These are phyloP conservation scores for Neelides sp. DNA, from an alignment of 1,140 invertebrate species.

Conservation along the genomic window DNA sequence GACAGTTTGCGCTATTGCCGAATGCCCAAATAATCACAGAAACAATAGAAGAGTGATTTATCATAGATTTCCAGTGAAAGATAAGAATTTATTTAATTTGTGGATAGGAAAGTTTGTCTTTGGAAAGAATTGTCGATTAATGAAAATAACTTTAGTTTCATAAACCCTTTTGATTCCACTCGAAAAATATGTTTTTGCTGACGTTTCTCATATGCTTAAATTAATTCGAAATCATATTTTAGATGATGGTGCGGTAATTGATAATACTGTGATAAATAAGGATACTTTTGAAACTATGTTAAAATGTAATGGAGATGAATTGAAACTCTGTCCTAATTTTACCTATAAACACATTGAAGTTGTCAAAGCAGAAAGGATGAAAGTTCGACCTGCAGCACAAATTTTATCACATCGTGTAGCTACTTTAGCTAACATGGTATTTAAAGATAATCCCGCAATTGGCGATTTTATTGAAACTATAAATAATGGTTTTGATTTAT, in stretches of 20 bases:
- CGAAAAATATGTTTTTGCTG: constrained; percentile 27
- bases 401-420: constrained; percentile 20
- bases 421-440: neutral
- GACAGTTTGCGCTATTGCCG: constrained; percentile 4
- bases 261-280: constrained; percentile 8
- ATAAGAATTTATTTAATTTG: neutral
- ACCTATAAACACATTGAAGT: constrained; percentile 2
- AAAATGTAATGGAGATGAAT: constrained; percentile 9
- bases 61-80: constrained; percentile 16
- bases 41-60: neutral
- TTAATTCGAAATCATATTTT: constrained; percentile 24
- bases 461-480: constrained; percentile 18
- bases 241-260: constrained; percentile 15
- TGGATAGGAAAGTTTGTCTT: constrained; percentile 8
- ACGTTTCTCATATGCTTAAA: constrained; percentile 29
- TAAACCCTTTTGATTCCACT: constrained; percentile 10
- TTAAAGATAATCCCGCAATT: constrained; percentile 7
- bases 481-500: constrained; percentile 25
- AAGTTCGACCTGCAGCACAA: constrained; percentile 19
- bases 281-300: constrained; percentile 21
- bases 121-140: constrained; percentile 18
- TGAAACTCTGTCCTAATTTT: constrained; percentile 22
- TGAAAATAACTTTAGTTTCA: neutral
- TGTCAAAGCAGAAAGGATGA: constrained; percentile 16
- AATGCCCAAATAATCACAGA: constrained; percentile 1